Evolutionary conservation across 2,888 invertebrate genomes (phyloP), one percentile per base, ranked within the genome.

Genomic region (Anthophora plumipes): DNA sequence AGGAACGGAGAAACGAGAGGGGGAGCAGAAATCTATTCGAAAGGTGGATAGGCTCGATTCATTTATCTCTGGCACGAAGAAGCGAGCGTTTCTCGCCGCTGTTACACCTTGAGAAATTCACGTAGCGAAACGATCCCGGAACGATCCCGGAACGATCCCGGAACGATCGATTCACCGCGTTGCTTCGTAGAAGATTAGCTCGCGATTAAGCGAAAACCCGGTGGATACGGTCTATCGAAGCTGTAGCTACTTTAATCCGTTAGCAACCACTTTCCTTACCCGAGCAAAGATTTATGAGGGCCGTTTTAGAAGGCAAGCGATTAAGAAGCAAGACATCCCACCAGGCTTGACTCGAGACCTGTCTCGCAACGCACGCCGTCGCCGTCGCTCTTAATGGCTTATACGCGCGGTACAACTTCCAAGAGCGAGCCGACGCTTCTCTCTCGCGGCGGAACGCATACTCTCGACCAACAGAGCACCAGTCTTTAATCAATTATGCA

Each of bases 401-500:
- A 79, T 87, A 85, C 80, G 79, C 80, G 77, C 76, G 73, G 46
- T 48, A 64, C 71, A 70, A 70, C 77, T 55, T 61, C 46, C 67
- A 22, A 31, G 31, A 31, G 43, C 55, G 39, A 61, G n/a, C 17
- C 37, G 41, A 37, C 22, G 22, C n/a, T n/a, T n/a, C n/a, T n/a
- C n/a, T n/a, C n/a, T n/a, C n/a, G n/a, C n/a, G n/a, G n/a, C 1
- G 31, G 57, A 71, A 76, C 75, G 78, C 78, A 76, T 63, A 77
- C 76, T 72, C 76, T 70, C 63, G 74, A 72, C 71, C 80, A 54
- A 63, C 67, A 74, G 84, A 73, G 66, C 68, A 68, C 85, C 75
- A 90, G 90, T 92, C 93, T 93, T 93, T 93, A 93, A 93, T 93
- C 93, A 93, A 93, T 93, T 93, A 93, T 93, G 92, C 87, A 92